Base-by-base conservation (phyloP, 1,140 invertebrate species). In the Eupristina koningsbergeri region DNA sequence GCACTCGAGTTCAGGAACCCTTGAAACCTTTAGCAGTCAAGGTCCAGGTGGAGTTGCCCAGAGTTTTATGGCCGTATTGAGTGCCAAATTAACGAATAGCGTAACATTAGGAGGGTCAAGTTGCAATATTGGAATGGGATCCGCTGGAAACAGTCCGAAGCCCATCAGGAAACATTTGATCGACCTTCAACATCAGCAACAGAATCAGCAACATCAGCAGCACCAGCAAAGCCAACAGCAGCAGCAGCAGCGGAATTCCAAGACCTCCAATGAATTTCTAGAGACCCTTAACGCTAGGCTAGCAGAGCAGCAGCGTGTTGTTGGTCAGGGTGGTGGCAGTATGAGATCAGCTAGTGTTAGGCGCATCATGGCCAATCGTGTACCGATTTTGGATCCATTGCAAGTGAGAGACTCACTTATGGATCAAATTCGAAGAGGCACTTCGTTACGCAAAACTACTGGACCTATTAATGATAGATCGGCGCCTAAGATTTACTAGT, bases 381-480 rank as follows among this genome's bases (percentile, higher is more conserved):
- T 90, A 9, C 91, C 94, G 0, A 90, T 93, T 22, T 89, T 93
- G 22, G 94, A 94, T 89, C 93, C 94, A 3, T 84, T 92, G 0
- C 89, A 93, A 73, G 93, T 94, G n/a, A 91, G 94, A 50, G 94
- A 94, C 84, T 94, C 94, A 6, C 92, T 98, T 0, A 97, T 98
- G 96, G 97, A 98, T 93, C 97, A 98, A 88, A 98, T 98, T 69
- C 96, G 97, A 88, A 94, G 95, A 64, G 97, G 97, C 41, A 97
- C 96, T 3, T 95, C 95, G 8, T 90, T 98, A 75, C 95, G 94
- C 67, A 94, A 95, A 86, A 96, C 95, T 85, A 94, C 92, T 67
- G 93, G 93, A 61, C 93, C 93, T 41, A 94, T 94, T 41, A 94
- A 94, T 80, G 93, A 94, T 89, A 92, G 95, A 71, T 95, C 95